A percentile compares a stretch with the other conserved stretches of the same genome.
Evolutionary conservation across 64 coral and sea anemone species (phyloP).

Genomic region (Montipora foliosa): DNA sequence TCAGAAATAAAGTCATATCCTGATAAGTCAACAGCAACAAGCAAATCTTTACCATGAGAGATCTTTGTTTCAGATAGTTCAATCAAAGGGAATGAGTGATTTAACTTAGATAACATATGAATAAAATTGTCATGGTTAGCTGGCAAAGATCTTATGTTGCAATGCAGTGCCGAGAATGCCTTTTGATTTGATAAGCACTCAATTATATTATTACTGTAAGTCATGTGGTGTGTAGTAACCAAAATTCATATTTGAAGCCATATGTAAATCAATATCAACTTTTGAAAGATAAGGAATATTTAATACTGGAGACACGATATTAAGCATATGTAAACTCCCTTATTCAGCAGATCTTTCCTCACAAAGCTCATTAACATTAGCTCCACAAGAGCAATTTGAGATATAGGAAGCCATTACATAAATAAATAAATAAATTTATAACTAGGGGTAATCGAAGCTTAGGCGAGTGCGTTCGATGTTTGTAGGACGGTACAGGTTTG

Average conservation of each 20-base stretch:
- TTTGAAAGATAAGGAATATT: neutral
- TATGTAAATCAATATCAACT: neutral
- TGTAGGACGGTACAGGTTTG: no score
- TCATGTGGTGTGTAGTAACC: conserved; percentile 62
- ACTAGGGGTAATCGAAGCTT: no score
- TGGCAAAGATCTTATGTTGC: conserved; percentile 47
- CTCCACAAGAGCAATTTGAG: no score
- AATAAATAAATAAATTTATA: no score
- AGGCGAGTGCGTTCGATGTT: no score
- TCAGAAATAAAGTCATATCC: conserved; percentile 44
- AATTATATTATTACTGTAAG: conserved; percentile 13
- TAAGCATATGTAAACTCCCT: no score
- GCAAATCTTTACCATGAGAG: conserved; percentile 57
- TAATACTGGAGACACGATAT: neutral
- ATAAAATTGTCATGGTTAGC: conserved; percentile 21
- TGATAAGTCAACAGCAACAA: conserved; percentile 39
- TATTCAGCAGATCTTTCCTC: no score
- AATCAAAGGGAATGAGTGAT: conserved; percentile 62
- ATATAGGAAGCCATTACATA: no score
- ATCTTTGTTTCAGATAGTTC: conserved; percentile 70
- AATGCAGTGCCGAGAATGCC: conserved; percentile 35
- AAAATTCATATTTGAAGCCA: conserved; percentile 28
- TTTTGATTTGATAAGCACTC: neutral
- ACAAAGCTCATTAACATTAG: no score
- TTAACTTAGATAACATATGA: conserved; percentile 33